phyloP scores from a whole-genome alignment of 2,888 invertebrate species.

The Euzophera pinguis region DNA sequence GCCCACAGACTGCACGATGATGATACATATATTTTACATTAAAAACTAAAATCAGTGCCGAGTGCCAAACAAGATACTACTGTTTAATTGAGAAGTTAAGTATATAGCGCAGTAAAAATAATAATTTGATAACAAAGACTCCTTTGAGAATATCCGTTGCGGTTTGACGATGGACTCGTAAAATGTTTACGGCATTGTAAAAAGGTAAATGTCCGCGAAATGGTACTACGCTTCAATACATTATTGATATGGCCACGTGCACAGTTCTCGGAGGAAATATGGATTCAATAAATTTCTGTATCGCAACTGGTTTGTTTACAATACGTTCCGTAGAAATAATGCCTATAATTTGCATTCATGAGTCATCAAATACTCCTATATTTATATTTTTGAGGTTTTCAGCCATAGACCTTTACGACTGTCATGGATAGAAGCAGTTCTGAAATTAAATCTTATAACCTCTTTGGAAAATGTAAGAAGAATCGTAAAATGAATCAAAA shows the following conservation, averaged over 20 bases:
- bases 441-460: too few relatives aligned
- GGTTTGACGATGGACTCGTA: constrained; percentile 21
- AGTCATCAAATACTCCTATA: too few relatives aligned
- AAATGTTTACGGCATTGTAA: constrained; percentile 29
- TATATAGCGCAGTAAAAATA: background rate
- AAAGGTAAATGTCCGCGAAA: constrained; percentile 24
- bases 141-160: background rate
- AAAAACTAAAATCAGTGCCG: background rate
- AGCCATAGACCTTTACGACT: too few relatives aligned
- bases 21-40: background rate
- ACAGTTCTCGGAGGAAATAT: background rate
- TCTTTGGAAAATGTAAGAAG: too few relatives aligned
- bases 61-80: background rate
- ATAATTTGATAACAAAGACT: background rate
- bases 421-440: too few relatives aligned
- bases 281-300: too few relatives aligned
- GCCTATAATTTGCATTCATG: too few relatives aligned
- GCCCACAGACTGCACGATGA: too few relatives aligned
- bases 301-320: too few relatives aligned
- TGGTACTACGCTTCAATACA: background rate
- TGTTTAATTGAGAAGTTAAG: background rate
- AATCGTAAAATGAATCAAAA: too few relatives aligned
- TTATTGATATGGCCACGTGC: background rate
- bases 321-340: too few relatives aligned
- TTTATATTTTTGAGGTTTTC: too few relatives aligned